Base-by-base conservation (phyloP, 2,888 invertebrate genomes). In the Drosophila setosimentum region DNA sequence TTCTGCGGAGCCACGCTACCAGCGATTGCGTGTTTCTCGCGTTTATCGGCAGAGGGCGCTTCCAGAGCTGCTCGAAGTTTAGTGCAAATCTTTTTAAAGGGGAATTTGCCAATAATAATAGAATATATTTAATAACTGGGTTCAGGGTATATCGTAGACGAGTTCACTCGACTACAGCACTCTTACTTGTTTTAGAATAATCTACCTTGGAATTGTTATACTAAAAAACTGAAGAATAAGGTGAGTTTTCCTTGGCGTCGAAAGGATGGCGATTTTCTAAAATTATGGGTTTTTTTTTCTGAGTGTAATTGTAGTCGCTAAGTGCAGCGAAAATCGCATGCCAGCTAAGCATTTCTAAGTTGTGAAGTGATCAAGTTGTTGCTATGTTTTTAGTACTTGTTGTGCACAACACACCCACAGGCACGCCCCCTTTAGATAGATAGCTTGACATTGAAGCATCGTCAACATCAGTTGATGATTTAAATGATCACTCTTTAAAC, bases 321-420 rank as follows among this genome's bases (percentile, higher is more conserved):
- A 54, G 27, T 67, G 62, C 67, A 48, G 10, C 35, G 45, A 27
- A 53, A 33, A 65, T 75, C 61, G 75, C 75, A 61, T 75, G 74
- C n/a, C 37, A 32, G 48, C 24, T 45, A n/a, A 37, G 49, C 51
- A 63, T 63, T 76, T 63, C 55, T 27, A 53, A 64, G 49, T 48
- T 49, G 60, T 62, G 53, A 54, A 70, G 48, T 57, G 63, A 51
- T 61, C 49, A 62, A 75, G 30, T 59, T 55, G 54, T 59, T 58
- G 30, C n/a, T 18, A 16, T 49, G 24, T 27, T 37, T 35, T 60
- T 61, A 27, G 42, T 68, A 32, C 42, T 24, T 30, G 35, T 65
- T 65, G 68, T 55, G 68, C 65, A 65, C 55, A 68, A 55, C 40
- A 61, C n/a, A 45, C 8, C 24, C 16, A 42, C 29, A 50, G 42